Base-by-base conservation (phyloP, 2,113 vertebrate genomes). In the Gopherus flavomarginatus region DNA sequence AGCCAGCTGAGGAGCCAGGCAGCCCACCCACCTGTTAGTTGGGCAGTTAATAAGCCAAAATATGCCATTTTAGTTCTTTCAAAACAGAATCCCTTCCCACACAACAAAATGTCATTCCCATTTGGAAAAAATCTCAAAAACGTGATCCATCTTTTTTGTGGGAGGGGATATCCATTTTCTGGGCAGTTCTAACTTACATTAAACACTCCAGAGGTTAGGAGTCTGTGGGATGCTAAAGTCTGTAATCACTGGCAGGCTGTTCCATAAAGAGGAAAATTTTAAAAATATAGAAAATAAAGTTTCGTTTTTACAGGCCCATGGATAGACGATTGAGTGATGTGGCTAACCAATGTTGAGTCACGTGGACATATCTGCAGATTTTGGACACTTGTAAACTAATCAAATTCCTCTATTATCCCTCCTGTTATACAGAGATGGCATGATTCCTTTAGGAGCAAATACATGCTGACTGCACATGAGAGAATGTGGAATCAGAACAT, bases 401-500 rank as follows among this genome's bases (percentile, higher is more conserved):
- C 56, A 19, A 21, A 69, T 14, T 49, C 14, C 81, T 78, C 49
- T 8, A 4, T n/a, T 86, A 31, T n/a, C 29, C 9, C 80, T 62
- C 19, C 4, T 21, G 47, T 92, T 53, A 88, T 49, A 14, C 3
- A 87, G 24, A 47, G 0, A 44, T 94, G 24, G 53, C 50, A 94
- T 87, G 54, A 92, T 88, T 79, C 65, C 35, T 92, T 85, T 93
- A 31, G 78, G 44, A 92, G 44, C 53, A 88, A 81, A n/a, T 79
- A 21, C 75, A 24, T 87, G 79, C 26, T 84, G 77, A 87, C 56
- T 54, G 38, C 38, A 13, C 26, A 44, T 26, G 5, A 44, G 38
- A 26, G 24, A 42, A 1, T 50, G 81, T 56, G 38, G 53, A 83
- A 57, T 57, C 53, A 44, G 81, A 57, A 44, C 16, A 65, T 86